phyloP scores from a whole-genome alignment of 1,140 invertebrate species.

The Calliopsis andreniformis region DNA sequence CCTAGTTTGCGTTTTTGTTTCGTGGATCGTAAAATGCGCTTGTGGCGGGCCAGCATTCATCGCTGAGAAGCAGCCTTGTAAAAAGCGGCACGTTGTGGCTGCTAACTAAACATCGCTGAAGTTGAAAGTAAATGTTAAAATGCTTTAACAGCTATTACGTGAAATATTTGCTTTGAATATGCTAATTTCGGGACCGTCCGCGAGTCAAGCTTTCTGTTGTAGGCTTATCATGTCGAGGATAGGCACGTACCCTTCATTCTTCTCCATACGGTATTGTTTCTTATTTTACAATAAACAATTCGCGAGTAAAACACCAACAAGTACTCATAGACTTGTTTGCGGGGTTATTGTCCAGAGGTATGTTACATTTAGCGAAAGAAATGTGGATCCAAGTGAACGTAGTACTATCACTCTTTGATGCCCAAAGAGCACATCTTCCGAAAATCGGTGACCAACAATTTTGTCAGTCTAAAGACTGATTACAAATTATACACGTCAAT shows the following conservation, averaged over 20 bases:
- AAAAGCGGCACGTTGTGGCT: no score
- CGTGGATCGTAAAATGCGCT: neutral
- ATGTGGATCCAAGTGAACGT: no score
- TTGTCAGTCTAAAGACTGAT: no score
- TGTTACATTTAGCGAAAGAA: no score
- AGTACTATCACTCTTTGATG: no score
- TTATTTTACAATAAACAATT: no score
- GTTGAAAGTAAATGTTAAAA: slow-evolving; percentile 13
- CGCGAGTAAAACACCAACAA: no score
- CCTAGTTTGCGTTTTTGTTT: neutral
- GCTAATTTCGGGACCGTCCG: neutral
- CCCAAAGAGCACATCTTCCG: no score
- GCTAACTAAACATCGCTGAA: slow-evolving; percentile 5
- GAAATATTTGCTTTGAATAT: slow-evolving; percentile 23
- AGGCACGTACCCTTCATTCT: neutral
- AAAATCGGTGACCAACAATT: no score
- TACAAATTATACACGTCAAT: no score
- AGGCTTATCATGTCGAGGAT: neutral
- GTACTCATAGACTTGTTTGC: no score
- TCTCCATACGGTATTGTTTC: neutral
- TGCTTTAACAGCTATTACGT: neutral
- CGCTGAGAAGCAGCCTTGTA: neutral
- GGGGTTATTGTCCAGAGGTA: no score
- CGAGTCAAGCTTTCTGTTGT: neutral
- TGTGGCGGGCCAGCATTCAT: neutral